Base-by-base conservation (phyloP, 92 coral and sea anemone species). In the Palythoa heliodiscus region DNA sequence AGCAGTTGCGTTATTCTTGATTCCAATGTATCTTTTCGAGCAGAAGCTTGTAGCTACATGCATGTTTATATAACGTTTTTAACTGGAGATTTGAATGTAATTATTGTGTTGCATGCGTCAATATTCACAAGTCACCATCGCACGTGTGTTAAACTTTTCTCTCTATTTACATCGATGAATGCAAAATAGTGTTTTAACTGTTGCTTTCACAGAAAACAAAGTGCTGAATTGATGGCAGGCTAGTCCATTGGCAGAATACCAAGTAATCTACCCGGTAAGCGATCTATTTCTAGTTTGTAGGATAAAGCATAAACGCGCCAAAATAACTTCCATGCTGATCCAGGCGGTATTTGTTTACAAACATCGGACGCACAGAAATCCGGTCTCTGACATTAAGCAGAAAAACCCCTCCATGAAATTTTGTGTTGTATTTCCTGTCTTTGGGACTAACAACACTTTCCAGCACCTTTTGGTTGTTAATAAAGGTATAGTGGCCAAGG, bases 371-470 rank as follows among this genome's bases (percentile, higher is more conserved):
- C 50, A 95, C 86, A 19, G 86, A 83, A 52, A 95, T 83, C 20
- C 76, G 82, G 89, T 95, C 95, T 60, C 84, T 87, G 61, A 76
- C 81, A 16, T 38, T 87, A 23, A 95, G 91, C 24, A 70, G 77
- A 87, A 95, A 95, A 19, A 89, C 94, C 3, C 95, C 98, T 16
- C 98, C 94, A 52, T 92, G 95, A 71, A 90, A 93, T 73, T 90
- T 92, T n/a, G 98, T 86, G 88, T 88, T 78, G 87, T 79, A 71
- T 60, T 70, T 76, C 60, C 75, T 76, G 37, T 6, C 13, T 48
- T 48, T 10, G 12, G 73, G 83, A 52, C 92, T 88, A 11, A 70
- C 84, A n/a, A 47, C 70, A 24, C 87, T 78, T 35, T 75, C 85
- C 86, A 89, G 67, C 15, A 95, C 94, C 8, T 57, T 70, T 0